These are phyloP conservation scores for Cryptocephalus moraei DNA, from an alignment of 2,888 invertebrate genomes.

Conservation along the genomic window DNA sequence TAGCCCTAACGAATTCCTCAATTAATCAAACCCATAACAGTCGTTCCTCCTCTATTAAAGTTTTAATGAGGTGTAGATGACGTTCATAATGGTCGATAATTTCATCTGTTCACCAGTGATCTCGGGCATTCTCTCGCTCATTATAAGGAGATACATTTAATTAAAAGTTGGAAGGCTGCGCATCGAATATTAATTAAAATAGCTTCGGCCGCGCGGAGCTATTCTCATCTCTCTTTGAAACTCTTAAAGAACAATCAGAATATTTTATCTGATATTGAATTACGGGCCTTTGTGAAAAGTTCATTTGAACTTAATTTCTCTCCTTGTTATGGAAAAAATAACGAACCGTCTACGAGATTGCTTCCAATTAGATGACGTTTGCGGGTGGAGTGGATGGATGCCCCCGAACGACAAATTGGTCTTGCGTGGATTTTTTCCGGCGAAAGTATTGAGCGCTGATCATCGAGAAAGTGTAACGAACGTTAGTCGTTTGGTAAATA, in stretches of 20 bases:
- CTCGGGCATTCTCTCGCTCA: slow-evolving; percentile 16
- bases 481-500: too few relatives aligned
- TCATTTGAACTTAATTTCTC: slow-evolving; percentile 4
- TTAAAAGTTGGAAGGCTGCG: slow-evolving; percentile 22
- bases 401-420: too few relatives aligned
- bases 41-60: slow-evolving; percentile 1
- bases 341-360: too few relatives aligned
- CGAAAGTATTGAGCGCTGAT: too few relatives aligned
- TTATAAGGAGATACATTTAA: slow-evolving; percentile 24
- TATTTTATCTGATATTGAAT: slow-evolving; percentile 16
- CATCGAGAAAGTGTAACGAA: too few relatives aligned
- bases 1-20: too few relatives aligned
- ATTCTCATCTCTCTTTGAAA: slow-evolving; percentile 11
- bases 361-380: too few relatives aligned
- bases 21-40: too few relatives aligned
- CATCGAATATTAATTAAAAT: slow-evolving; percentile 28
- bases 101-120: slow-evolving; percentile 7
- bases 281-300: slow-evolving; percentile 8
- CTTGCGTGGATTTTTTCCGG: too few relatives aligned
- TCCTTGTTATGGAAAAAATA: too few relatives aligned
- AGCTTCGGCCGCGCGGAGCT: slow-evolving; percentile 13
- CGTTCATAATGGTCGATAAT: slow-evolving; percentile 4
- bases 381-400: too few relatives aligned
- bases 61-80: slow-evolving; percentile 2
- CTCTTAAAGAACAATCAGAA: slow-evolving; percentile 15